phyloP scores from a whole-genome alignment of 2,797 vertebrate species.

The Heliangelus exortis region DNA sequence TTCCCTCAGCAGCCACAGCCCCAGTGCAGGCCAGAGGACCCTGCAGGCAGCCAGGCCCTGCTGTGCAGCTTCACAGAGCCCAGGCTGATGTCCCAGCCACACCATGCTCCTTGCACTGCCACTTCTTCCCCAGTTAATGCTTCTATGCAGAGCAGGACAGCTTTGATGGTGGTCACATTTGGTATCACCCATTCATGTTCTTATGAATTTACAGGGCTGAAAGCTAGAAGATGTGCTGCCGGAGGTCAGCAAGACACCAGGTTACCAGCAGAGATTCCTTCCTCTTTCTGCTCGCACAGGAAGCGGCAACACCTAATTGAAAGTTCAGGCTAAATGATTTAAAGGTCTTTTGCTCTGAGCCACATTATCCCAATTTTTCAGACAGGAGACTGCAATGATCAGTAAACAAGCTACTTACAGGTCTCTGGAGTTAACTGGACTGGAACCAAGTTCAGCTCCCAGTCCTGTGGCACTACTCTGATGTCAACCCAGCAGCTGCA shows the following conservation, averaged over 20 bases:
- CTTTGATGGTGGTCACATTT: rapidly evolving
- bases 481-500: background rate
- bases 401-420: rapidly evolving
- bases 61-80: rapidly evolving
- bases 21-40: background rate
- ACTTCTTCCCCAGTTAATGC: rapidly evolving
- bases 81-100: rapidly evolving
- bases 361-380: rapidly evolving
- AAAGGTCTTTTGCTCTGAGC: background rate
- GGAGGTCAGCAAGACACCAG: background rate
- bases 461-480: rapidly evolving
- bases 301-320: background rate
- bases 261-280: background rate
- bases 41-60: rapidly evolving
- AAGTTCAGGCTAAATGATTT: background rate
- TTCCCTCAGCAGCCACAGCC: too few relatives aligned
- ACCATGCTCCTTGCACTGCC: rapidly evolving
- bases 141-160: rapidly evolving
- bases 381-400: background rate
- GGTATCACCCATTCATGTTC: rapidly evolving
- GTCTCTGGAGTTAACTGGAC: rapidly evolving
- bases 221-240: background rate
- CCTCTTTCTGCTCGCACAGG: background rate
- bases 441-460: background rate
- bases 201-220: background rate